phyloP scores from a whole-genome alignment of 2,888 invertebrate genomes.

The Eristalis arbustorum region DNA sequence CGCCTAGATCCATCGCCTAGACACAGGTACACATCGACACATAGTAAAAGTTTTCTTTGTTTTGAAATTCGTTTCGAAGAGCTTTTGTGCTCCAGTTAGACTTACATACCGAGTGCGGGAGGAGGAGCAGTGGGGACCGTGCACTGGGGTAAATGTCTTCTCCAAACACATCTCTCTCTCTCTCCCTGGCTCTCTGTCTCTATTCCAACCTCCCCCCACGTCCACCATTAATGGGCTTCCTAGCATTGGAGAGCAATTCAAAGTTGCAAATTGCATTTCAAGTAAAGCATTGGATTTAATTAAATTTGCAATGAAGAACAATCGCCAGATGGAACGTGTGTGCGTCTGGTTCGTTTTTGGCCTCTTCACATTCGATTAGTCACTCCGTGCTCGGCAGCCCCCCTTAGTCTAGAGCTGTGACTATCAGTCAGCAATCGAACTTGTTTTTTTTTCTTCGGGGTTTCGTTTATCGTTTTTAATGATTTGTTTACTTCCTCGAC shows the following conservation, averaged over 20 bases:
- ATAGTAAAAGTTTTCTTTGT: slow-evolving; percentile 58
- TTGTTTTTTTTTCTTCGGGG: not conserved
- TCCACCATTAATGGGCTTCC: slow-evolving; percentile 8
- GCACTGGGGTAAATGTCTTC: not conserved
- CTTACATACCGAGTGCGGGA: not conserved
- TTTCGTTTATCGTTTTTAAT: slow-evolving; percentile 20
- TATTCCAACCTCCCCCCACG: not conserved
- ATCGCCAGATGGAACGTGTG: not conserved
- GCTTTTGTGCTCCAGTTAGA: slow-evolving; percentile 50
- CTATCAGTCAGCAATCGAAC: slow-evolving; percentile 14
- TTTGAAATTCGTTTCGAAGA: slow-evolving; percentile 38
- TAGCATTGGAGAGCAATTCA: slow-evolving; percentile 33
- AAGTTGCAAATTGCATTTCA: slow-evolving; percentile 8
- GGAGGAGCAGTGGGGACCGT: not conserved
- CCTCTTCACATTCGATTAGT: slow-evolving; percentile 22
- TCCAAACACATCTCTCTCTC: not conserved
- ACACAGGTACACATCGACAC: slow-evolving; percentile 31
- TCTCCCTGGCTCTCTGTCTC: slow-evolving; percentile 18
- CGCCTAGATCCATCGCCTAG: slow-evolving; percentile 24
- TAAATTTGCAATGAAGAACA: slow-evolving; percentile 17
- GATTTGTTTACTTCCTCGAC: slow-evolving; percentile 50
- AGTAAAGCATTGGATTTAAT: slow-evolving; percentile 14
- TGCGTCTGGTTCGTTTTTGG: not conserved
- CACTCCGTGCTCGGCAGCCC: not conserved
- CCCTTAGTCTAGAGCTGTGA: not conserved